Evolutionary conservation across 1,140 invertebrate genomes (phyloP).

Genomic region (Nylanderia fulva): DNA sequence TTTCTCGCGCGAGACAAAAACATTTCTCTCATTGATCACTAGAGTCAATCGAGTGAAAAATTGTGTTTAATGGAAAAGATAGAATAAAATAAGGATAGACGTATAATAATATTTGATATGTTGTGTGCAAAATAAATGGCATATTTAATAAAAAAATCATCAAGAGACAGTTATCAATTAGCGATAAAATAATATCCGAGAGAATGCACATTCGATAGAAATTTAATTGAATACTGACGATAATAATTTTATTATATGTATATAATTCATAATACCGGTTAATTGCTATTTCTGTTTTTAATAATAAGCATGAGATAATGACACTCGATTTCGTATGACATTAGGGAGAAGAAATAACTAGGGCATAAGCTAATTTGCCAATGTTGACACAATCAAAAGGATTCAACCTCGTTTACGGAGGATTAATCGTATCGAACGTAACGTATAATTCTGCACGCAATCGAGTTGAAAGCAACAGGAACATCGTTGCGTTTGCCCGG

Average conservation of each 20-base stretch:
- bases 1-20: neutral
- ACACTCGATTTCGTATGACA: neutral
- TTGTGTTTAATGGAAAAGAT: neutral
- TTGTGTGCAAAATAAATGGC: neutral
- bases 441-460: neutral
- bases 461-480: conserved; percentile 12
- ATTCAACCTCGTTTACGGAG: neutral
- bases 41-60: neutral
- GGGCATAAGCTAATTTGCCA: neutral
- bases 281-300: neutral
- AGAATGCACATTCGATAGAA: neutral
- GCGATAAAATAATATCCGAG: neutral
- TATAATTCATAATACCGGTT: neutral
- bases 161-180: neutral
- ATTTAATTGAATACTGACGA: neutral
- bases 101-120: conserved; percentile 1
- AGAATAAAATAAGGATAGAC: neutral
- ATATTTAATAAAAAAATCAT: neutral
- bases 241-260: neutral
- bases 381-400: neutral
- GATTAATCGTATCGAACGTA: neutral
- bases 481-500: neutral
- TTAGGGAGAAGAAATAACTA: neutral
- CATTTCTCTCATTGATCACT: neutral
- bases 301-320: neutral